Evolutionary conservation across 1,140 invertebrate genomes (phyloP).

Genomic region (Forficula auricularia): DNA sequence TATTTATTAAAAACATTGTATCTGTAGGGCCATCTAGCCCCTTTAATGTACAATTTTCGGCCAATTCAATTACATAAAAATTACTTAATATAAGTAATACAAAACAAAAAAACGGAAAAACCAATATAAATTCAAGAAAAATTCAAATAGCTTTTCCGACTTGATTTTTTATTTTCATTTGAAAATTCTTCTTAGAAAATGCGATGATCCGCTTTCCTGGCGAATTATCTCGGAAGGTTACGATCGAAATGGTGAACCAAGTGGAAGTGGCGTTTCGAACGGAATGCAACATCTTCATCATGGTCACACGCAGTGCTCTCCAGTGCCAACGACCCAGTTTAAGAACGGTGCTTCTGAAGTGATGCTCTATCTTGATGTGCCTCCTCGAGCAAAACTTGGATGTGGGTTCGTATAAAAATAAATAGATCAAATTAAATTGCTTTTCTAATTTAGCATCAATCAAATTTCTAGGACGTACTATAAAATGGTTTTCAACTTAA

Average conservation of each 20-base stretch:
- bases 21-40: too few species aligned
- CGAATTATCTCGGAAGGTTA: constrained; percentile 35
- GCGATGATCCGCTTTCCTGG: constrained; percentile 54
- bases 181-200: constrained; percentile 29
- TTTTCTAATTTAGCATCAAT: too few species aligned
- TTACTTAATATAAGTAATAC: constrained; percentile 10
- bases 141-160: too few species aligned
- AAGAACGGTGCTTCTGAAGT: constrained; percentile 13
- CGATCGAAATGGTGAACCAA: too few species aligned
- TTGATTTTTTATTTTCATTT: constrained; percentile 7
- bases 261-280: constrained; percentile 16
- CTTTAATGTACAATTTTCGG: too few species aligned
- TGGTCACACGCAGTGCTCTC: too few species aligned
- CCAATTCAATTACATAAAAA: too few species aligned
- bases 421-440: not conserved
- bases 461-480: too few species aligned
- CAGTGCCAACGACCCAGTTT: constrained; percentile 15
- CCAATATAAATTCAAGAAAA: too few species aligned
- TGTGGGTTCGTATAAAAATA: constrained; percentile 32
- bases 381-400: constrained; percentile 44
- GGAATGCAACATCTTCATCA: constrained; percentile 10
- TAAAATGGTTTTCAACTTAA: too few species aligned
- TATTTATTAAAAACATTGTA: too few species aligned
- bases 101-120: constrained; percentile 7
- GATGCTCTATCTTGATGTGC: constrained; percentile 33